phyloP scores from a whole-genome alignment of 1,140 invertebrate species.

The Laodelphax striatellus region DNA sequence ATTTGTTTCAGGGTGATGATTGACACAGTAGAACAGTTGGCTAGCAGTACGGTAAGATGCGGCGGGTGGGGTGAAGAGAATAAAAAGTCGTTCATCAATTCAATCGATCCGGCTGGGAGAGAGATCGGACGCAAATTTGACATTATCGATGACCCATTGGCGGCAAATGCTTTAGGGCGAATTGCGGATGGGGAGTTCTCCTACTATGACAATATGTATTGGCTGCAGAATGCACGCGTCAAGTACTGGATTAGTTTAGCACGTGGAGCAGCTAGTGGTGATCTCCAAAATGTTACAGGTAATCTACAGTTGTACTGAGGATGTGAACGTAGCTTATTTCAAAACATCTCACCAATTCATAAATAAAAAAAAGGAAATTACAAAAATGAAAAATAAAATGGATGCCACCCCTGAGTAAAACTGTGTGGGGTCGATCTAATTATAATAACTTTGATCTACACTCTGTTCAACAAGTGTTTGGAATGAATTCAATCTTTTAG shows the following conservation, averaged over 20 bases:
- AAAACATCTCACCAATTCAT: too few relatives aligned
- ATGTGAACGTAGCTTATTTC: too few relatives aligned
- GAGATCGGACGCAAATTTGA: slow-evolving; percentile 55
- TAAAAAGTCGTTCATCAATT: slow-evolving; percentile 53
- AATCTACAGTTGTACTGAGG: too few relatives aligned
- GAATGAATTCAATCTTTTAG: too few relatives aligned
- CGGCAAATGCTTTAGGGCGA: slow-evolving; percentile 27
- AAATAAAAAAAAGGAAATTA: too few relatives aligned
- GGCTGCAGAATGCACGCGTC: slow-evolving; percentile 48
- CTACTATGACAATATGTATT: slow-evolving; percentile 70
- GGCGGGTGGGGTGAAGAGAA: slow-evolving; percentile 57
- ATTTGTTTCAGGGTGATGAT: slow-evolving; percentile 49
- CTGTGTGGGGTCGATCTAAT: too few relatives aligned
- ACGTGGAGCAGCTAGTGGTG: too few relatives aligned
- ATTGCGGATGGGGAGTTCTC: slow-evolving; percentile 57
- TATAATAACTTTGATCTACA: too few relatives aligned
- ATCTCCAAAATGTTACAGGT: too few relatives aligned
- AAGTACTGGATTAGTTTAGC: slow-evolving; percentile 7
- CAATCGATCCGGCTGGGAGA: slow-evolving; percentile 47
- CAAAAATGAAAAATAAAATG: too few relatives aligned
- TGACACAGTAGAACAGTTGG: slow-evolving; percentile 55
- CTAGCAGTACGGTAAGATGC: slow-evolving; percentile 39
- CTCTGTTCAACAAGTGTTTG: too few relatives aligned
- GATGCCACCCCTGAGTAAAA: too few relatives aligned
- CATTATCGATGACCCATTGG: slow-evolving; percentile 20